Base-by-base conservation (phyloP, 2,113 vertebrate species). In the Myiagra hebetior region DNA sequence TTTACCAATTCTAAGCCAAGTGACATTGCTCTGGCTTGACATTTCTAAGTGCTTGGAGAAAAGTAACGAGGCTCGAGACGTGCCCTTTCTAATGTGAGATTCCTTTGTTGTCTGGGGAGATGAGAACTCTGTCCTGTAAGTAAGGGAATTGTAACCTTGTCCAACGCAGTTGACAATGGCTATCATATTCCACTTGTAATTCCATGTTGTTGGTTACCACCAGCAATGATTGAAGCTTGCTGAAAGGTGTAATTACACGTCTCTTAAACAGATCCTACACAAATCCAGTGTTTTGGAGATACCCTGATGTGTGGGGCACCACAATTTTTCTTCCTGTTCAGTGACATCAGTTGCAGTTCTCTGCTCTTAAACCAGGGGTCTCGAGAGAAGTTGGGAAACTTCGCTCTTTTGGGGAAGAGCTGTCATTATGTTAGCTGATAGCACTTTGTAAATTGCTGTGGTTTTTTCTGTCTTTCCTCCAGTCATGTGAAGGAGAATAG, bases 61-160 rank as follows among this genome's bases (percentile, higher is more conserved):
- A 87, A 78, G 47, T 9, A 55, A 15, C 2, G 6, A 53, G 79
- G 3, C 21, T 85, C 0, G 2, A 69, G 37, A 27, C 0, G 1
- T 63, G 20, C 33, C 12, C 11, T 55, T 59, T 53, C 18, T 52
- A 44, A 15, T 2, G 3, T 37, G 52, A 67, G 35, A 11, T 12
- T 37, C 35, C 49, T 74, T n/a, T 59, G 28, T 63, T 44, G 7
- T 47, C 52, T 72, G 22, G 23, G 42, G 11, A 84, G 53, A 60
- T 20, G 35, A 80, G 31, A 53, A 28, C 24, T 41, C 26, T 63
- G 14, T 24, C 57, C 27, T 50, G 0, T 28, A 22, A 62, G 19
- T 23, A 35, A 28, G 31, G 52, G 68, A 39, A 46, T 30, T 16
- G 23, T 50, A 53, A 57, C 16, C 39, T n/a, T 49, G 33, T 22